Base-by-base conservation (phyloP, 1,140 invertebrate genomes). In the Monochamus saltuarius region DNA sequence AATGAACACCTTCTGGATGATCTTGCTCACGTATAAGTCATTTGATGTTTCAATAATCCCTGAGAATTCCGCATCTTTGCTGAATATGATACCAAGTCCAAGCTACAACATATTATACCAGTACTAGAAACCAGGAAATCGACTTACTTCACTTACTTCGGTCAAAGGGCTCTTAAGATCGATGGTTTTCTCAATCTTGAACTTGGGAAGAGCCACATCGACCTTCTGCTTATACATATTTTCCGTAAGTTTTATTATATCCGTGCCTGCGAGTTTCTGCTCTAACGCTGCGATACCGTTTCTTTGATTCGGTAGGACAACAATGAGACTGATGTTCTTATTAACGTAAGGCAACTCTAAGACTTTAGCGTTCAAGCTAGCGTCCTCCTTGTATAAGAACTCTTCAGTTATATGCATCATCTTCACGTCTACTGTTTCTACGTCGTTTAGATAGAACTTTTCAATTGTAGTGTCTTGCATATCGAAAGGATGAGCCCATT, bases 1-100 rank as follows among this genome's bases (percentile, higher is more conserved):
- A 16, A 92, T 84, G 60, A 82, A 87, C 9, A 86, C 85, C 69
- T 91, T 89, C 69, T 92, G 90, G 6, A 86, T 73, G n/a, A 85
- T 84, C 43, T 84, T 80, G 29, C 79, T 80, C 7, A 87, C 81
- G 58, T 71, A 73, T 7, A 88, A 49, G 2, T 70, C 64, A 62
- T 80, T 75, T 10, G 72, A 56, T 1, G 69, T 2, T 70, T 80
- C 64, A n/a, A 82, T 70, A n/a, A 89, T 82, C 4, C 78, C 78
- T 34, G 70, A 74, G 13, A 89, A 81, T 56, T 87, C 73, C 7
- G 83, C 83, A 0, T 7, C 10, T 10, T 19, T 11, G 34, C 45
- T 74, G 73, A 90, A 89, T 29, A 87, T 72, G 13, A 81, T 67
- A 0, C 40, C 63, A 53, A 89, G 78, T 8, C 86, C 87, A 66